These are phyloP conservation scores for Mastomys natalensis DNA, from an alignment of 2,113 vertebrate genomes.

Conservation along the genomic window DNA sequence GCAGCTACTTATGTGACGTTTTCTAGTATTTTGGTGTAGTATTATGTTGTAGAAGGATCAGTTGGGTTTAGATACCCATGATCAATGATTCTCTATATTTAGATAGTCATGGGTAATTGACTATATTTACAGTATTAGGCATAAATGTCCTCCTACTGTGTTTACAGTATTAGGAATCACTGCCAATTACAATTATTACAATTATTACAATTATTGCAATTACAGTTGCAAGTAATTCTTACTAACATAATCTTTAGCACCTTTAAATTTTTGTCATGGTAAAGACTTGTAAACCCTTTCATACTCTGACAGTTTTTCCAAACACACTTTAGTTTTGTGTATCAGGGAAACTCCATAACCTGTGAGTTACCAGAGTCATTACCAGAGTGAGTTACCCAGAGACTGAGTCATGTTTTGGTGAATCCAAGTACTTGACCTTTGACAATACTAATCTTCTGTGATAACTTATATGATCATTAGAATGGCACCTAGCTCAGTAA, in stretches of 20 bases:
- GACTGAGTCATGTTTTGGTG: neutral
- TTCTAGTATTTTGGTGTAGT: neutral
- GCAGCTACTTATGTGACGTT: neutral
- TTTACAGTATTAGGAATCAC: neutral
- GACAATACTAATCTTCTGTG: neutral
- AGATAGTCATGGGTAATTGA: neutral
- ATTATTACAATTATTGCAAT: too few species aligned
- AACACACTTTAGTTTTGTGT: neutral
- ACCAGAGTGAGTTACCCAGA: neutral
- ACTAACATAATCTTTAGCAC: neutral
- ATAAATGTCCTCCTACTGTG: neutral
- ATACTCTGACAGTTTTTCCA: neutral
- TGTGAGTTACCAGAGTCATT: neutral
- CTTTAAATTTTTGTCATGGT: neutral
- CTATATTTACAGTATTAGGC: neutral
- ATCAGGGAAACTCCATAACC: neutral
- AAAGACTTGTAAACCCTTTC: neutral
- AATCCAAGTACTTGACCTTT: neutral
- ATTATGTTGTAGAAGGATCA: neutral
- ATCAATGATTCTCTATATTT: neutral
- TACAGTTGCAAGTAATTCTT: neutral
- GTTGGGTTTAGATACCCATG: neutral
- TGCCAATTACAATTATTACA: too few species aligned
- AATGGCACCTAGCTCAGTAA: neutral
- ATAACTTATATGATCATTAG: neutral